These are phyloP conservation scores for Columbina picui DNA, from an alignment of 2,113 vertebrate genomes.

Conservation along the genomic window DNA sequence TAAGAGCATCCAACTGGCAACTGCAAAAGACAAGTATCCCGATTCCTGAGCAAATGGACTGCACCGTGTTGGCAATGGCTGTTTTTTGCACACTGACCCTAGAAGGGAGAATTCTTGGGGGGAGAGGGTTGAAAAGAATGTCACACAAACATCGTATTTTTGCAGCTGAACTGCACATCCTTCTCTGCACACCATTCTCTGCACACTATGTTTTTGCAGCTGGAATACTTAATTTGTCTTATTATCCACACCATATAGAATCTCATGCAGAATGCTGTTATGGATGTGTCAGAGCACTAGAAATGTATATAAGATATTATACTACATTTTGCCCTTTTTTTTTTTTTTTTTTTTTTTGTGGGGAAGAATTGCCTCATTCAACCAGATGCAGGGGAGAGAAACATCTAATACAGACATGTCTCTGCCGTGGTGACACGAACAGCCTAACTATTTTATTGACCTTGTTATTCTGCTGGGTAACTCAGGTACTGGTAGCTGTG, in stretches of 20 bases:
- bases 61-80: rapidly evolving
- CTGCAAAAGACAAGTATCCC: background rate
- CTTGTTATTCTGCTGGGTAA: rapidly evolving
- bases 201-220: constrained; percentile 51
- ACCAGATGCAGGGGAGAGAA: background rate
- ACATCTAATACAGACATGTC: rapidly evolving
- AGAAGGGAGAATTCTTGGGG: background rate
- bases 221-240: constrained; percentile 43
- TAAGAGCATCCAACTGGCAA: background rate
- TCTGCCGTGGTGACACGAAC: rapidly evolving
- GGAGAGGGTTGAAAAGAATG: background rate
- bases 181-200: background rate
- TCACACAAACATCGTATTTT: constrained; percentile 30
- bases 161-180: constrained; percentile 41
- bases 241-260: background rate
- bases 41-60: background rate
- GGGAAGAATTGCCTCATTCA: background rate
- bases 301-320: background rate
- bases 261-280: background rate
- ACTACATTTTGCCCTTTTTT: background rate
- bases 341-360: rapidly evolving
- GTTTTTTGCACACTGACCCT: background rate
- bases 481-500: background rate
- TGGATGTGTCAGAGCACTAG: background rate
- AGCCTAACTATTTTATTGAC: background rate